phyloP scores from a whole-genome alignment of 2,113 vertebrate genomes.

The Chionomys nivalis region DNA sequence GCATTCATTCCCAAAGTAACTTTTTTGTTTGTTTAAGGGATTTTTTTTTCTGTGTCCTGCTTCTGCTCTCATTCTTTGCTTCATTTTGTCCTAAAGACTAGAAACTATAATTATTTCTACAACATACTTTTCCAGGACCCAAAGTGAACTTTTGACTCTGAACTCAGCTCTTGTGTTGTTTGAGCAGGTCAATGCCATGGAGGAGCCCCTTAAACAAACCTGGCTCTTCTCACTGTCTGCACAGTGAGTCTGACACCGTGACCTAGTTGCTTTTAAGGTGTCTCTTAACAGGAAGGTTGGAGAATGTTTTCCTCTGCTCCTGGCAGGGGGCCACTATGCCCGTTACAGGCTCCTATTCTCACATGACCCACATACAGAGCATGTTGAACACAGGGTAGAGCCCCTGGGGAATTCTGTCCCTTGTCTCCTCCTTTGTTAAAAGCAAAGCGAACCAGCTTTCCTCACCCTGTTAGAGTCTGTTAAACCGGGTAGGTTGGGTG shows the following conservation, averaged over 20 bases:
- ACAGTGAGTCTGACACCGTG: not conserved
- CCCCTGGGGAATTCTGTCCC: not conserved
- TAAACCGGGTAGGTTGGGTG: not conserved
- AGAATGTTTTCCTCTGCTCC: not conserved
- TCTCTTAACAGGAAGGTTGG: not conserved
- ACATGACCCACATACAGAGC: not conserved
- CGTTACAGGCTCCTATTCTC: not conserved
- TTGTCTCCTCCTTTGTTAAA: not conserved
- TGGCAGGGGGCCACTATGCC: not conserved
- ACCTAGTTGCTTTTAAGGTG: conserved; percentile 4
- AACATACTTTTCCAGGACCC: conserved; percentile 12
- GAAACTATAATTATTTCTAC: conserved; percentile 43
- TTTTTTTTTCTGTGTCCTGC: not conserved
- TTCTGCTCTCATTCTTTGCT: conserved; percentile 2
- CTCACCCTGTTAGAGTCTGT: not conserved
- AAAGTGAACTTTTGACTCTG: not conserved
- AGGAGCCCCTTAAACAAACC: not conserved
- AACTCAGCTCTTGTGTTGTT: conserved; percentile 15
- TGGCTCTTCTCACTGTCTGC: not conserved
- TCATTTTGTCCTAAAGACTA: conserved; percentile 37
- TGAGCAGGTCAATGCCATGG: conserved; percentile 4
- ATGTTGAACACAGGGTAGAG: not conserved
- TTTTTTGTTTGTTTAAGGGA: not conserved
- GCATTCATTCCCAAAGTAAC: not conserved
- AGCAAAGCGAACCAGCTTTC: not conserved